Conservation (phyloP, 2,888 invertebrate species). For the Pyralis farinalis region DNA sequence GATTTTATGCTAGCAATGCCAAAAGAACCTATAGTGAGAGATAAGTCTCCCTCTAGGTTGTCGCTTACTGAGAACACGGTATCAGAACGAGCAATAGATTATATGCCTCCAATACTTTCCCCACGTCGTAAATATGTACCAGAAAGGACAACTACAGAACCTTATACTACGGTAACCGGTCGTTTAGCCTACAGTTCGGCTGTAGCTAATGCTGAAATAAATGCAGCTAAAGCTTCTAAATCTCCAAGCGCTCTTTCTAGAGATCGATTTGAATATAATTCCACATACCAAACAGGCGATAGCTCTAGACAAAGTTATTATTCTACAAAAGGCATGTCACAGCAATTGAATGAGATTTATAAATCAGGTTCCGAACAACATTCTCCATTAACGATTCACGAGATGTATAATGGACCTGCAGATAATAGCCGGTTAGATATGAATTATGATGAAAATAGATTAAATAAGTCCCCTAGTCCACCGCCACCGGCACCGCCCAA, state of each 20-base stretch:
- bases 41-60: conserved; percentile 82
- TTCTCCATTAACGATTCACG: conserved; percentile 84
- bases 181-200: conserved; percentile 85
- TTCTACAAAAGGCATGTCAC: conserved; percentile 52
- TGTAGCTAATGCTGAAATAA: conserved; percentile 83
- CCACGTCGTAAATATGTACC: conserved; percentile 81
- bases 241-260: conserved; percentile 78
- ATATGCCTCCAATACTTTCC: conserved; percentile 78
- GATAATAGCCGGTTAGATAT: conserved; percentile 62
- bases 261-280: conserved; percentile 80
- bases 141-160: conserved; percentile 80
- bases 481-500: conserved; percentile 92
- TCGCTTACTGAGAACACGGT: conserved; percentile 82
- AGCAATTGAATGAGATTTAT: conserved; percentile 74
- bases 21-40: conserved; percentile 68
- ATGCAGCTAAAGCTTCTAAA: conserved; percentile 73
- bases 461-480: conserved; percentile 84
- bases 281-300: conserved; percentile 73
- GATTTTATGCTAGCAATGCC: conserved; percentile 79
- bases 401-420: conserved; percentile 81
- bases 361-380: conserved; percentile 76
- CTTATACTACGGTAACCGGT: conserved; percentile 84
- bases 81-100: conserved; percentile 84
- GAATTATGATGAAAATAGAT: conserved; percentile 70
- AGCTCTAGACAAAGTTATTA: conserved; percentile 59